phyloP scores from a whole-genome alignment of 2,797 vertebrate species.

The Calcarius lapponicus region DNA sequence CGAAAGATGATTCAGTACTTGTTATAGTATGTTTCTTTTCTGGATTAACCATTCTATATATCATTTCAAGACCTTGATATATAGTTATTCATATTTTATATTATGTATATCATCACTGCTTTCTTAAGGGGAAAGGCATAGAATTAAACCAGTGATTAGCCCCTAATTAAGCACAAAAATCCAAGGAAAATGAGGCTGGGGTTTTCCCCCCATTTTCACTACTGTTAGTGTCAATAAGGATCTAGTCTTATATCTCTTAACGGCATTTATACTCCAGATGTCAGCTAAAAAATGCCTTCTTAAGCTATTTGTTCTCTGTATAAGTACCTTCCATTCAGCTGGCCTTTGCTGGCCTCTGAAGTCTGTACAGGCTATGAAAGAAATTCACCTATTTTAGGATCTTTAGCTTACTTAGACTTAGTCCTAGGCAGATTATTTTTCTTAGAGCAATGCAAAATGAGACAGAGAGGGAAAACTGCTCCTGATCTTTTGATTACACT shows the following conservation, averaged over 20 bases:
- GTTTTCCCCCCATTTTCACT: not conserved
- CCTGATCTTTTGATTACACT: not conserved
- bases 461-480: not conserved
- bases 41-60: not conserved
- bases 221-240: not conserved
- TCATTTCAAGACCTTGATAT: not conserved
- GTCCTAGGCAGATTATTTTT: not conserved
- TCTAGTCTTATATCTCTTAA: not conserved
- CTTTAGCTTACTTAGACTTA: not conserved
- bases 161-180: not conserved
- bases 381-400: not conserved
- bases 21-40: not conserved
- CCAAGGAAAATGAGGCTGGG: fast-evolving
- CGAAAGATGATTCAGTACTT: not conserved
- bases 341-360: not conserved
- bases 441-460: not conserved
- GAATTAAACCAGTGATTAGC: not conserved
- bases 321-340: not conserved
- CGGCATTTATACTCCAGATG: not conserved
- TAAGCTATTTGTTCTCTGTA: not conserved
- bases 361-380: not conserved
- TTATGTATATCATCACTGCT: not conserved
- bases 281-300: not conserved
- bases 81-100: not conserved
- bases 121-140: not conserved